A percentile compares a stretch with the other conserved stretches of the same genome.
Conservation (phyloP, 2,113 vertebrate species). For the Malurus elegans region DNA sequence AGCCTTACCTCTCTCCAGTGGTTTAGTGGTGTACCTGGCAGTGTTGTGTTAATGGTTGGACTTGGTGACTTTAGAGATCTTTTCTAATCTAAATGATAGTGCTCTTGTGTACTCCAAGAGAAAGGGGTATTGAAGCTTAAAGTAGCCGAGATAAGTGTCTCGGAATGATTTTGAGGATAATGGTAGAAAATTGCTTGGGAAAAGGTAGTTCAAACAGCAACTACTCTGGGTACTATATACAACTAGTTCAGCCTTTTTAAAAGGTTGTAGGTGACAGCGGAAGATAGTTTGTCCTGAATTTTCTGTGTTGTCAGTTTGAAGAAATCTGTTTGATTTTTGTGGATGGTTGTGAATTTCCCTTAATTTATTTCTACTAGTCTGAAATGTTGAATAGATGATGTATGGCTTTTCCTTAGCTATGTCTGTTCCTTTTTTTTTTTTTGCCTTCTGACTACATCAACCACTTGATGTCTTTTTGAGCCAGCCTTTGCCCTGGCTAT, state of each 20-base stretch:
- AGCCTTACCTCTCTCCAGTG: fast-evolving
- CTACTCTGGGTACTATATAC: not conserved
- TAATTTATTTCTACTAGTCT: not conserved
- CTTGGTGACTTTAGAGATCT: not conserved
- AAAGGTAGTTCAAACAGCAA: not conserved
- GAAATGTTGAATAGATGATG: not conserved
- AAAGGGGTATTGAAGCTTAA: not conserved
- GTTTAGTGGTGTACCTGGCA: not conserved
- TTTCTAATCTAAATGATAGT: not conserved
- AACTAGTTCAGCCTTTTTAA: not conserved
- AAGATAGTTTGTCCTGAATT: not conserved
- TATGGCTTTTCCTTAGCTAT: not conserved
- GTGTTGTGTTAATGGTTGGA: not conserved
- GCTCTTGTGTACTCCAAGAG: not conserved
- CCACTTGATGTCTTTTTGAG: not conserved
- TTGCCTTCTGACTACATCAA: not conserved
- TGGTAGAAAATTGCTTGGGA: not conserved
- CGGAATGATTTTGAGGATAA: not conserved
- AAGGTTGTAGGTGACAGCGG: not conserved
- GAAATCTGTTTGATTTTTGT: not conserved
- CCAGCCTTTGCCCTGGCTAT: not conserved
- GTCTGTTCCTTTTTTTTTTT: not conserved
- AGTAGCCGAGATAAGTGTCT: not conserved
- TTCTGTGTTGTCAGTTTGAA: not conserved
- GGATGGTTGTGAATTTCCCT: not conserved